Evolutionary conservation across 2,797 vertebrate species (phyloP), one percentile per base, ranked within the genome.

Genomic region (Sebastes minor): DNA sequence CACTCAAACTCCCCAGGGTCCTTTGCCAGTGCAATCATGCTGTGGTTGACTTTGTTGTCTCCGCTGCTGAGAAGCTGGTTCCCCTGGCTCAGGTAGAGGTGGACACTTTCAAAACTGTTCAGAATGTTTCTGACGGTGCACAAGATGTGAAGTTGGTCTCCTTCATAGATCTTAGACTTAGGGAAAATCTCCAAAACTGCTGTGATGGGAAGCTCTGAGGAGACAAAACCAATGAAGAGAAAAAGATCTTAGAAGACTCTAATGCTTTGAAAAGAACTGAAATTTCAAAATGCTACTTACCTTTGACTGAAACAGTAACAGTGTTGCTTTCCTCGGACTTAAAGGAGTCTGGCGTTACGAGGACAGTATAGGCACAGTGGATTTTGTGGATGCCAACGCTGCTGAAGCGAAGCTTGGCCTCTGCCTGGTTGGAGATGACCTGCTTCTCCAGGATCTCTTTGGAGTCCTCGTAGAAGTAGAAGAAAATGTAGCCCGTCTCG

Each of bases 281-380:
- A 14, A 25, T 16, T 13, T 55, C 1, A 33, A 73, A 79, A 71
- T 4, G 12, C 32, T 20, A 32, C 63, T 18, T 59, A 95, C 96
- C 94, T 80, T n/a, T 79, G 38, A 96, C 91, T 4, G 53, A 25
- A 33, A 96, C 65, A 0, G 0, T 22, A 49, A 86, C 7, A 0
- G 0, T 3, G 72, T 79, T 76, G 84, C 96, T 96, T 32, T 35
- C 1, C 6, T 69, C 3, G 0, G 96, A 96, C 0, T 0, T 11
- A 16, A 81, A 7, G 2, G 12, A 14, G 4, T 57, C 4, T 0
- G 59, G 52, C 0, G 4, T 13, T 14, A 92, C 0, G 0, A 35
- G 0, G 25, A 96, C 82, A 0, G 2, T 46, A 57, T 96, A 96
- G 6, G 23, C 10, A 49, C 96, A 96, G 68, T 85, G 68, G 2